Percentiles rank a stretch among this genome's conserved stretches.
phyloP scores from a whole-genome alignment of 2,797 vertebrate genomes.

The Hybognathus amarus region DNA sequence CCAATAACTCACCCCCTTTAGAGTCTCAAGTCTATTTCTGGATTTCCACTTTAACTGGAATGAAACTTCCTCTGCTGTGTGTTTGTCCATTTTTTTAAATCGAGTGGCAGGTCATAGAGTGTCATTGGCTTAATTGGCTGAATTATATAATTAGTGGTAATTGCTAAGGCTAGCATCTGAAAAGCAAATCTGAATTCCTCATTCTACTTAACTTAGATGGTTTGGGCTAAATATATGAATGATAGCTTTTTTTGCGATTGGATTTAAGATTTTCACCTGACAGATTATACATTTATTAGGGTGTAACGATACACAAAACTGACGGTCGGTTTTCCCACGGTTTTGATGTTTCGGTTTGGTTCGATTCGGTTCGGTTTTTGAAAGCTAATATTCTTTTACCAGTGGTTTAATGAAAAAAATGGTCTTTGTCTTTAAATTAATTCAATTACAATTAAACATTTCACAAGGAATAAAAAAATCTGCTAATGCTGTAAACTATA shows the following conservation, averaged over 20 bases:
- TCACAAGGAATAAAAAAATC: no score
- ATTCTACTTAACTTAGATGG: not conserved
- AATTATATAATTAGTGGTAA: constrained; percentile 12
- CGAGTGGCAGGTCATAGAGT: constrained; percentile 6
- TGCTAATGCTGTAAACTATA: no score
- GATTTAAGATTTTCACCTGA: not conserved
- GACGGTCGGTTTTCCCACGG: no score
- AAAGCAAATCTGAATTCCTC: not conserved
- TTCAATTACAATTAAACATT: no score
- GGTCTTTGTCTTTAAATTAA: no score
- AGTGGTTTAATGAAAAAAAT: no score
- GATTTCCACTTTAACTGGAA: constrained; percentile 51
- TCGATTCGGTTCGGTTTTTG: no score
- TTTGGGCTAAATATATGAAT: not conserved
- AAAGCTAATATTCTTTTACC: no score
- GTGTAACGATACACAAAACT: no score
- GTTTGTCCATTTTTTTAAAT: constrained; percentile 11
- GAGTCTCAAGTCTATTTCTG: constrained; percentile 78
- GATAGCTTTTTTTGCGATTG: not conserved
- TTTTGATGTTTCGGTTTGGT: no score
- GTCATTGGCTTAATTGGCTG: constrained; percentile 36
- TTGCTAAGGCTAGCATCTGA: not conserved
- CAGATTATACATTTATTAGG: not conserved
- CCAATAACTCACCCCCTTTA: constrained; percentile 83
- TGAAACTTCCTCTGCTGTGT: not conserved